Evolutionary conservation across 2,113 vertebrate genomes (phyloP).

Genomic region (Lagopus leucura): DNA sequence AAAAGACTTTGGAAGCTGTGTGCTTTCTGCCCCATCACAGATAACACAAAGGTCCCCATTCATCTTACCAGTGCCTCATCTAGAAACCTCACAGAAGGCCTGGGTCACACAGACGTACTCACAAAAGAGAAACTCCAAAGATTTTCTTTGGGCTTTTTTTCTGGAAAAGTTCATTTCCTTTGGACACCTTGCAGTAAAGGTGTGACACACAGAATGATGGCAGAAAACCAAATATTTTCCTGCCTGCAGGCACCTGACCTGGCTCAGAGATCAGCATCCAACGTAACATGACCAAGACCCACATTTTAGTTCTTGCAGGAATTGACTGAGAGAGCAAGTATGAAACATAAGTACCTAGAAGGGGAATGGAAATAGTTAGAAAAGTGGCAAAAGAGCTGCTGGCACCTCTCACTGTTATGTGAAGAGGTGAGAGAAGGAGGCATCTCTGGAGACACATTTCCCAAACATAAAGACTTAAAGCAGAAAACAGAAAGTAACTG

Average conservation of each 20-base stretch:
- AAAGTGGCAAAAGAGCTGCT: background rate
- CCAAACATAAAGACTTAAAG: background rate
- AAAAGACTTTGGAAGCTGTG: background rate
- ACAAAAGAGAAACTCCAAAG: background rate
- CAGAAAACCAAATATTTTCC: background rate
- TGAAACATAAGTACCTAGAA: background rate
- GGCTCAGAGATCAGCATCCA: background rate
- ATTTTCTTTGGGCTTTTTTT: background rate
- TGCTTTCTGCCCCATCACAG: background rate
- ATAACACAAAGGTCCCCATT: background rate
- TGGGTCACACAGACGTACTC: background rate
- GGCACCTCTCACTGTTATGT: background rate
- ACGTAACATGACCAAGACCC: rapidly evolving
- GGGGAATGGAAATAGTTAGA: background rate
- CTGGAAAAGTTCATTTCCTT: background rate
- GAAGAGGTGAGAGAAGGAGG: background rate
- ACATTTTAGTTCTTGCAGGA: rapidly evolving
- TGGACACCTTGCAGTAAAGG: background rate
- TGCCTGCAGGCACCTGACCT: background rate
- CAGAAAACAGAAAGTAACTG: background rate
- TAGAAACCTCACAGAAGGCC: background rate
- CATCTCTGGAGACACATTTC: background rate
- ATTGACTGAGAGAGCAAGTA: background rate
- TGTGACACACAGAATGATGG: background rate
- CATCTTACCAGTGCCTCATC: background rate